Base-by-base conservation (phyloP, 2,888 invertebrate genomes). In the Uropetala carovei region DNA sequence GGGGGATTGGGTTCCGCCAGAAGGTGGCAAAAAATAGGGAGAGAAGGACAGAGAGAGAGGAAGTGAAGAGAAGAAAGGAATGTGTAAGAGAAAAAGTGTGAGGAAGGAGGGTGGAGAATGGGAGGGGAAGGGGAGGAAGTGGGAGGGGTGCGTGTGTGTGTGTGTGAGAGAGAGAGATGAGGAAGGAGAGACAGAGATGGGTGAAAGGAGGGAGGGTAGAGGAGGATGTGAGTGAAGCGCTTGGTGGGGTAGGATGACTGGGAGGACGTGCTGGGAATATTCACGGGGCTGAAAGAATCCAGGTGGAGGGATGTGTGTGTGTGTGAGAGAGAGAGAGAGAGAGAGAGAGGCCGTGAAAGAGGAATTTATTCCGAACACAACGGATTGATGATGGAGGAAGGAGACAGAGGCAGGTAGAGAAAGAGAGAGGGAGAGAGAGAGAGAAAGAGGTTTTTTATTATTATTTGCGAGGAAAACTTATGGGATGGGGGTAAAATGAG, bases 351-450 rank as follows among this genome's bases (percentile, higher is more conserved):
- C 22, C 75, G 75, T 75, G 75, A 13, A 27, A 27, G 22, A 13
- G 64, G 89, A 89, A 89, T 89, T 43, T 43, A 89, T 89, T 89
- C 68, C 64, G 9, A 43, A 68, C 86, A 16, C 86, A 64, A 30
- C 60, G 89, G 64, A 68, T 68, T 89, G 89, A 89, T 89, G 86
- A 86, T 30, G 86, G 60, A 57, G n/a, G 84, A 56, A 84, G 85
- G 89, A n/a, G 89, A 43, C 0, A n/a, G 83, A 83, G 56, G 57
- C 1, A 0, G 16, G 43, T 56, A 60, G 43, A n/a, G 43, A 10
- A 89, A 64, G 43, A 64, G 56, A 22, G 10, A 27, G 59, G 86
- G 16, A n/a, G 64, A 27, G 43, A 18, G 64, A n/a, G n/a, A n/a
- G n/a, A n/a, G n/a, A n/a, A n/a, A n/a, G n/a, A 8, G 11, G 14